phyloP scores from a whole-genome alignment of 2,797 vertebrate species.

The Zalophus californianus region DNA sequence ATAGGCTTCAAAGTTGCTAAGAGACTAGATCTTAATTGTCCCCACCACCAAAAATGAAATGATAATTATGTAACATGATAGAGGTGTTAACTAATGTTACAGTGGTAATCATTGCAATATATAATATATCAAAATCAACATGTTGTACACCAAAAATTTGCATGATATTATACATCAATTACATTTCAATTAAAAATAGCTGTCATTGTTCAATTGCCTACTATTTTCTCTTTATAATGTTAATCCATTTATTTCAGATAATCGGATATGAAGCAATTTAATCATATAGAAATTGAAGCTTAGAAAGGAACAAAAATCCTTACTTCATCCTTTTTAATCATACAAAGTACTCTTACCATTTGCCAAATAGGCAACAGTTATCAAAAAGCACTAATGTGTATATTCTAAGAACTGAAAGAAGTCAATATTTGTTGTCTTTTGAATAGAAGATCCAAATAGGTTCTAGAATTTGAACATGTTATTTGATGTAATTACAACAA shows the following conservation, averaged over 20 bases:
- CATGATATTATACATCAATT: no score
- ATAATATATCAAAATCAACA: no score
- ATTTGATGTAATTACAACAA: not conserved
- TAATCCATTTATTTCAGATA: not conserved
- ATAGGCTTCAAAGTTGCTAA: no score
- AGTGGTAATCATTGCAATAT: no score
- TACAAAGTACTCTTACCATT: not conserved
- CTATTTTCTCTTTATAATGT: not conserved
- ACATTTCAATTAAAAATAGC: not conserved
- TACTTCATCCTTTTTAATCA: not conserved
- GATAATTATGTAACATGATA: no score
- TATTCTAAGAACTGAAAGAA: not conserved
- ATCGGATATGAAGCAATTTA: not conserved
- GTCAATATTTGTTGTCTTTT: not conserved
- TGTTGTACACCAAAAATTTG: no score
- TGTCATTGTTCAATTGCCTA: not conserved
- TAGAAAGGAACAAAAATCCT: not conserved
- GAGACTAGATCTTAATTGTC: no score
- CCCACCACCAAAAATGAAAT: no score
- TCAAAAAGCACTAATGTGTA: not conserved
- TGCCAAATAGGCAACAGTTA: not conserved
- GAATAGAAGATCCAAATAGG: not conserved
- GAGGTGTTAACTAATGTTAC: no score
- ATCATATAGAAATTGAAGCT: not conserved
- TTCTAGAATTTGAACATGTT: not conserved